These are phyloP conservation scores for Plodia interpunctella DNA, from an alignment of 1,140 invertebrate species.

Conservation along the genomic window DNA sequence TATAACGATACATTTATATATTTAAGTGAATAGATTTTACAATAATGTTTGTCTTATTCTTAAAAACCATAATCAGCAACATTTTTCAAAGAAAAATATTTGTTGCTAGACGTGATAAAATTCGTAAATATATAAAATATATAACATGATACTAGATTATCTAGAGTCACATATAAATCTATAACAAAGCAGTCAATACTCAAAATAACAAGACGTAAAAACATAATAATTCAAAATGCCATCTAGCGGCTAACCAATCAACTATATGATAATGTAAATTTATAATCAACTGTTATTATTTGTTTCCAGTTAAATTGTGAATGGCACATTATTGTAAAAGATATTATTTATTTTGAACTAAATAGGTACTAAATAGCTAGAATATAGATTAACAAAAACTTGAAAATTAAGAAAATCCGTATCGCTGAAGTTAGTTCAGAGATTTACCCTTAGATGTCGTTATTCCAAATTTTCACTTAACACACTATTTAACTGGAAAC, in stretches of 20 bases:
- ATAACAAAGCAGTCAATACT: conserved; percentile 13
- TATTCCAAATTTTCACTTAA: background rate
- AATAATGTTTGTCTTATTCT: conserved; percentile 13
- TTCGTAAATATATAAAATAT: conserved; percentile 12
- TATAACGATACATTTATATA: background rate
- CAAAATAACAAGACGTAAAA: conserved; percentile 4
- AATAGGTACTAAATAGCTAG: too few species aligned
- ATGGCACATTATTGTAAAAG: background rate
- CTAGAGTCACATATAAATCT: conserved; percentile 9
- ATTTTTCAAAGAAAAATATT: conserved; percentile 10
- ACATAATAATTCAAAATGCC: background rate
- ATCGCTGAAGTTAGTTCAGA: background rate
- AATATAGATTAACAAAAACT: too few species aligned
- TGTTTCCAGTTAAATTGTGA: background rate
- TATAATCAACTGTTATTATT: background rate
- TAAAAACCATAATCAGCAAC: conserved; percentile 18
- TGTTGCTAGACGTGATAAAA: conserved; percentile 12
- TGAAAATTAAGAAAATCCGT: too few species aligned
- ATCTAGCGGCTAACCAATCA: conserved; percentile 13
- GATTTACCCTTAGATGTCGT: background rate
- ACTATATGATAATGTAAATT: conserved; percentile 7
- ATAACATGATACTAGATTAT: conserved; percentile 10
- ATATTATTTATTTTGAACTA: too few species aligned
- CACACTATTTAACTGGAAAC: conserved; percentile 2
- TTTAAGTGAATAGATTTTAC: conserved; percentile 10